These are phyloP conservation scores for Cheumatopsyche charites DNA, from an alignment of 1,140 invertebrate genomes.

Conservation along the genomic window DNA sequence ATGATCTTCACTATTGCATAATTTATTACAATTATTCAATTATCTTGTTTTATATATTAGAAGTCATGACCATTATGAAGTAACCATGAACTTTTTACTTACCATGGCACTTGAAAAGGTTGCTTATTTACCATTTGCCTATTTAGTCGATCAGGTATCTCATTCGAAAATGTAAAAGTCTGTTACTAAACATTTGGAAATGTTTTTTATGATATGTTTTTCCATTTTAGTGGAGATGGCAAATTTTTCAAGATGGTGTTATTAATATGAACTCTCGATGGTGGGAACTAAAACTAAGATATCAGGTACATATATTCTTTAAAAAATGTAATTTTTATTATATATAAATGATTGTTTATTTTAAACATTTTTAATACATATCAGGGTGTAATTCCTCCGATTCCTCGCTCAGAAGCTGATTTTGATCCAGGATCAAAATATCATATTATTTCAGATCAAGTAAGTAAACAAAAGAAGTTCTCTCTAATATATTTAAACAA, in stretches of 20 bases:
- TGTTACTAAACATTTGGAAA: background rate
- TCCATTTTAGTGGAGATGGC: conserved; percentile 71
- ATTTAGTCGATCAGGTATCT: conserved; percentile 73
- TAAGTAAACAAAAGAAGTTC: conserved; percentile 40
- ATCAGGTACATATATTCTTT: conserved; percentile 56
- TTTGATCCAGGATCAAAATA: conserved; percentile 84
- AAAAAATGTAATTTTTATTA: conserved; percentile 9
- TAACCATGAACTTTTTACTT: conserved; percentile 81
- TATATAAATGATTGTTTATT: conserved; percentile 11
- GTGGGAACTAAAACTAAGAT: conserved; percentile 78
- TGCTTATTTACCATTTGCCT: conserved; percentile 79
- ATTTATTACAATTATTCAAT: background rate
- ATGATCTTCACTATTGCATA: conserved; percentile 11
- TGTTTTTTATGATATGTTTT: background rate
- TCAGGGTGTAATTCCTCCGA: conserved; percentile 75
- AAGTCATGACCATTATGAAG: conserved; percentile 70
- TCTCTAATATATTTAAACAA: background rate
- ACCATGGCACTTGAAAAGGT: conserved; percentile 82
- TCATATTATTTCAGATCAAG: conserved; percentile 77
- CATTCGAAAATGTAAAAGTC: background rate
- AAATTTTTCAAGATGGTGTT: conserved; percentile 76
- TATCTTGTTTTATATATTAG: conserved; percentile 49
- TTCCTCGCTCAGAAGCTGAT: conserved; percentile 71
- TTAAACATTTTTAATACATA: conserved; percentile 36
- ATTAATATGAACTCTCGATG: conserved; percentile 78